A percentile compares a stretch with the other conserved stretches of the same genome.
Evolutionary conservation across 2,888 invertebrate genomes (phyloP).

Genomic region (Anoplius nigerrimus): DNA sequence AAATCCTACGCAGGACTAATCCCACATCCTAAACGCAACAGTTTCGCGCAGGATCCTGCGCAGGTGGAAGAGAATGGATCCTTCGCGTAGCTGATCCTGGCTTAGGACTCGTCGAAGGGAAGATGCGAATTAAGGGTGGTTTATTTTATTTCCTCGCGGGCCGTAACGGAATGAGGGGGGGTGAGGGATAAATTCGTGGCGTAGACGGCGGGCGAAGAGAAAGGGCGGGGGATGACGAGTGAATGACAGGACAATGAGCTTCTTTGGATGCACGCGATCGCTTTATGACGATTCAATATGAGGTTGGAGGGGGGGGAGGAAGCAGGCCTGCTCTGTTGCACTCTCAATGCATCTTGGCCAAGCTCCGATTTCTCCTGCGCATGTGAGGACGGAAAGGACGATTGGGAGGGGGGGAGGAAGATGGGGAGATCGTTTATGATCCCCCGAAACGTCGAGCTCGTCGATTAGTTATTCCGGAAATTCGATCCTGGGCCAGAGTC

Average conservation of each 20-base stretch:
- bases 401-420: neutral
- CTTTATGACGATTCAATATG: constrained; percentile 75
- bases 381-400: too few species aligned
- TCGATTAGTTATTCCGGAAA: constrained; percentile 46
- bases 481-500: constrained; percentile 20
- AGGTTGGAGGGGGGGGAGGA: neutral
- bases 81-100: constrained; percentile 49
- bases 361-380: constrained; percentile 46
- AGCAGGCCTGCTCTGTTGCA: constrained; percentile 41
- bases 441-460: neutral
- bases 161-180: constrained; percentile 7
- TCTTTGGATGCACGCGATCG: constrained; percentile 71
- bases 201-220: constrained; percentile 26
- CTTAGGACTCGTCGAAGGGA: constrained; percentile 50
- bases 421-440: constrained; percentile 8
- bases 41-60: constrained; percentile 52
- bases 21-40: constrained; percentile 58
- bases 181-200: neutral
- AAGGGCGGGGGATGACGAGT: constrained; percentile 73
- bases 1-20: constrained; percentile 43
- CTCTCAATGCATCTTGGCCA: constrained; percentile 47
- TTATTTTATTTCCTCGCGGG: constrained; percentile 60
- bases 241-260: constrained; percentile 75
- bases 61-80: constrained; percentile 15
- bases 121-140: constrained; percentile 70